Evolutionary conservation across 2,113 vertebrate genomes (phyloP).

Genomic region (Parus major): DNA sequence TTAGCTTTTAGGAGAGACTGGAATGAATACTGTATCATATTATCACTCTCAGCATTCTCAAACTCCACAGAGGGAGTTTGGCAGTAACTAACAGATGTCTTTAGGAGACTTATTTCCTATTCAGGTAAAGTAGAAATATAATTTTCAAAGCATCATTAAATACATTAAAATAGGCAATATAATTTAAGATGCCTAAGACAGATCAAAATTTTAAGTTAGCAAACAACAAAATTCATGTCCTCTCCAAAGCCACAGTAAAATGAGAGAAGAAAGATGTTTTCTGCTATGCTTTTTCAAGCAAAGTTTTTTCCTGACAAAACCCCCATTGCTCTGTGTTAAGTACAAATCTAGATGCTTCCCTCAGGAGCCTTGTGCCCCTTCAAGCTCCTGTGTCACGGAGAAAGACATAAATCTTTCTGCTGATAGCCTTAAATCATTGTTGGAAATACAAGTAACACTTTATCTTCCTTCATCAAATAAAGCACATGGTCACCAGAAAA

Average conservation of each 20-base stretch:
- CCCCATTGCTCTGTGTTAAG: not conserved
- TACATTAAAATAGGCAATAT: not conserved
- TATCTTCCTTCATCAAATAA: not conserved
- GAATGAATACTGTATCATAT: not conserved
- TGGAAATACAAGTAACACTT: not conserved
- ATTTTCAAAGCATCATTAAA: not conserved
- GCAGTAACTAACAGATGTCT: not conserved
- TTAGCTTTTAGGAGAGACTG: not conserved
- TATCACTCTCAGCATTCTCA: not conserved
- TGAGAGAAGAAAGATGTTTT: not conserved
- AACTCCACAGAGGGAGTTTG: not conserved
- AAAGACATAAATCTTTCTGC: not conserved
- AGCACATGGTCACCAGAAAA: not conserved
- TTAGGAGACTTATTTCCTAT: not conserved
- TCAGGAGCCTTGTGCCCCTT: accelerated
- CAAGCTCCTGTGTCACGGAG: not conserved
- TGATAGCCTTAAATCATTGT: not conserved
- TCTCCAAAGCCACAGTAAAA: not conserved
- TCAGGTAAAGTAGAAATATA: not conserved
- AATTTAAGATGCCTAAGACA: not conserved
- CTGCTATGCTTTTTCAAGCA: not conserved
- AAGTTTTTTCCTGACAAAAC: not conserved
- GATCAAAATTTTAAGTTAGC: not conserved
- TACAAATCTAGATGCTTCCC: not conserved
- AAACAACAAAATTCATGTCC: not conserved